Evolutionary conservation across 53 echinoderm and acorn worm genomes (phyloP).

Genomic region (Glandiceps talaboti): DNA sequence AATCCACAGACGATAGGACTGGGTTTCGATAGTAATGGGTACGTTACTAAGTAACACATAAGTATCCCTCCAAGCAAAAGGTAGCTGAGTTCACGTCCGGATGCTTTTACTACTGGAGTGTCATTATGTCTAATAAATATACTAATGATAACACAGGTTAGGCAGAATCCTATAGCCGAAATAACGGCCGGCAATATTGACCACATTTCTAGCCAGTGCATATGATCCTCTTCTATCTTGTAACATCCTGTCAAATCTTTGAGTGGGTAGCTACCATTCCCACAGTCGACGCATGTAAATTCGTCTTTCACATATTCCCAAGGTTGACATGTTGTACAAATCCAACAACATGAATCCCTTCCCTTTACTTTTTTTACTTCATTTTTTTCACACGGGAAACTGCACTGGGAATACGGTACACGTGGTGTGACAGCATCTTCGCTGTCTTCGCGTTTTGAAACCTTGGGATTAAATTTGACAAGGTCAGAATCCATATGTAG

Average conservation of each 20-base stretch:
- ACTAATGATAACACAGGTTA: constrained; percentile 46
- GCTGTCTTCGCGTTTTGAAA: background rate
- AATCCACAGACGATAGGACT: constrained; percentile 52
- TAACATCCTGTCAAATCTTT: constrained; percentile 66
- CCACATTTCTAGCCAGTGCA: constrained; percentile 49
- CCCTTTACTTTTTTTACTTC: constrained; percentile 72
- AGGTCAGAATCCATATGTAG: constrained; percentile 27
- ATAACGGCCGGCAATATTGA: constrained; percentile 47
- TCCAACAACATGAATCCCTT: constrained; percentile 83
- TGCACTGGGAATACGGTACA: constrained; percentile 71
- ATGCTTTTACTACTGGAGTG: constrained; percentile 86
- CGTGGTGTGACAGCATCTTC: no score
- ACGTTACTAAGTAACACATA: constrained; percentile 74
- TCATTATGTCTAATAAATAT: constrained; percentile 74
- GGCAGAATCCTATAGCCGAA: constrained; percentile 50
- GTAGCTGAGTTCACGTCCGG: constrained; percentile 88
- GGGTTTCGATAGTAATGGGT: constrained; percentile 63
- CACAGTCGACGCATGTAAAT: constrained; percentile 56
- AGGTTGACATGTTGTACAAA: constrained; percentile 56
- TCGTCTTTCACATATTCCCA: constrained; percentile 77
- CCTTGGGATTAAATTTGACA: constrained; percentile 49
- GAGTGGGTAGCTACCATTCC: constrained; percentile 55
- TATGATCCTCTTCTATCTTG: constrained; percentile 49
- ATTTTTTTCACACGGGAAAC: constrained; percentile 63
- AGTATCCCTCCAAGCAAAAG: constrained; percentile 63